Evolutionary conservation across 2,113 vertebrate species (phyloP).

Genomic region (Phoxinus phoxinus): DNA sequence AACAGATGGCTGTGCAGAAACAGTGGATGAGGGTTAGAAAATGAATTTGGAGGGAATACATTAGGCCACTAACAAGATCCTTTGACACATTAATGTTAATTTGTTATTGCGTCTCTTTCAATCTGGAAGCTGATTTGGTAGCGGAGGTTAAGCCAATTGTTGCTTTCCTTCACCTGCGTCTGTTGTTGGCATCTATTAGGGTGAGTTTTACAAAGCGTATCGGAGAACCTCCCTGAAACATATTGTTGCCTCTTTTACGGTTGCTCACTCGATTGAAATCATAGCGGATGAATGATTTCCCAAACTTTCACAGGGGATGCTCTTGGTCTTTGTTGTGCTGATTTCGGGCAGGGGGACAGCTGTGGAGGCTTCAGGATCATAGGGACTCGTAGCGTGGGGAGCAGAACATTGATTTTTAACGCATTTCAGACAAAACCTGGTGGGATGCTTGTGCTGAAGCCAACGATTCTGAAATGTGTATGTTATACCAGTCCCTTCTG

Average conservation of each 20-base stretch:
- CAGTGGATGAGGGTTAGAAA: slow-evolving; percentile 49
- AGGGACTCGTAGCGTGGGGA: background rate
- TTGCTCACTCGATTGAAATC: slow-evolving; percentile 36
- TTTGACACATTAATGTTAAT: background rate
- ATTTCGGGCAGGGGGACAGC: background rate
- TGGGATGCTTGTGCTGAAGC: background rate
- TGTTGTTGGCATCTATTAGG: background rate
- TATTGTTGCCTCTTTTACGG: slow-evolving; percentile 30
- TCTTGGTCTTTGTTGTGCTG: slow-evolving; percentile 35
- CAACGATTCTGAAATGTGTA: background rate
- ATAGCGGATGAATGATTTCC: slow-evolving; percentile 52
- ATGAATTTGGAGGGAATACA: slow-evolving; percentile 30
- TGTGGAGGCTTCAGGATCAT: slow-evolving; percentile 15
- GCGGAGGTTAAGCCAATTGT: background rate
- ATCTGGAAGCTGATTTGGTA: background rate
- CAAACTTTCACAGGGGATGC: slow-evolving; percentile 15
- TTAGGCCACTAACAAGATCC: background rate
- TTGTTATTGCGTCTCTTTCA: background rate
- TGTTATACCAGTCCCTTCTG: background rate
- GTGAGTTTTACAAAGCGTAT: slow-evolving; percentile 2
- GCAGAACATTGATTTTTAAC: slow-evolving; percentile 28
- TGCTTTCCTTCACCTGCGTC: background rate
- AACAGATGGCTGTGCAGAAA: slow-evolving; percentile 71
- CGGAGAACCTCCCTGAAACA: slow-evolving; percentile 20
- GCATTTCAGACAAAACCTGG: background rate